phyloP scores from a whole-genome alignment of 2,888 invertebrate species.

The Eilema sororculum region DNA sequence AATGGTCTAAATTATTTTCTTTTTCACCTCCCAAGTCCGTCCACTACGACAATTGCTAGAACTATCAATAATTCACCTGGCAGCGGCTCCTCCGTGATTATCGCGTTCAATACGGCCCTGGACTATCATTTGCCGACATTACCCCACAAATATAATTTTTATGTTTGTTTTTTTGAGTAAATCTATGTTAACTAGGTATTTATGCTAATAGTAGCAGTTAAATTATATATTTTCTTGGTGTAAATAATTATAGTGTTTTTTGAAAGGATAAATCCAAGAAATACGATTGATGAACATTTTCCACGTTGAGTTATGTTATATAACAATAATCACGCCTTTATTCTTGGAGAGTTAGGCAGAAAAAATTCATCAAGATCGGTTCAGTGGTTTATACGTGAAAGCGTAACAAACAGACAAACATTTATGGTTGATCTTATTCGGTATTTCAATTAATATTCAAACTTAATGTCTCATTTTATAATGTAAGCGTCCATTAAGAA shows the following conservation, averaged over 20 bases:
- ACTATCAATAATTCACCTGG: constrained; percentile 35
- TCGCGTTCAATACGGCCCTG: constrained; percentile 22
- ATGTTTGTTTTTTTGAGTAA: constrained; percentile 7
- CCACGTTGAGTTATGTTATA: too few species aligned
- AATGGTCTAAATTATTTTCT: neutral
- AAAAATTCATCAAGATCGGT: too few species aligned
- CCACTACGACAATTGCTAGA: constrained; percentile 22
- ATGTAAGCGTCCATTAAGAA: too few species aligned
- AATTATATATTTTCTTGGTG: constrained; percentile 8
- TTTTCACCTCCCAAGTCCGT: constrained; percentile 23
- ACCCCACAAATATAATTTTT: constrained; percentile 24
- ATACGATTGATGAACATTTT: neutral
- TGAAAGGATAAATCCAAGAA: neutral
- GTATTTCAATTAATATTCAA: too few species aligned
- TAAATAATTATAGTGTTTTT: constrained; percentile 10
- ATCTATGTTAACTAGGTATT: constrained; percentile 1
- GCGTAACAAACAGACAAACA: too few species aligned
- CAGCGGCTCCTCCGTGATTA: constrained; percentile 34
- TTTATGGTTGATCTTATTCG: too few species aligned
- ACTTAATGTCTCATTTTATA: too few species aligned
- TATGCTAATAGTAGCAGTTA: constrained; percentile 7
- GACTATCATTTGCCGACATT: constrained; percentile 26
- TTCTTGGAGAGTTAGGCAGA: too few species aligned
- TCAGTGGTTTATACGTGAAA: too few species aligned
- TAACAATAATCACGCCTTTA: too few species aligned